A percentile compares a stretch with the other conserved stretches of the same genome.
phyloP scores from a whole-genome alignment of 2,888 invertebrate species.

The Rotaria macrura region DNA sequence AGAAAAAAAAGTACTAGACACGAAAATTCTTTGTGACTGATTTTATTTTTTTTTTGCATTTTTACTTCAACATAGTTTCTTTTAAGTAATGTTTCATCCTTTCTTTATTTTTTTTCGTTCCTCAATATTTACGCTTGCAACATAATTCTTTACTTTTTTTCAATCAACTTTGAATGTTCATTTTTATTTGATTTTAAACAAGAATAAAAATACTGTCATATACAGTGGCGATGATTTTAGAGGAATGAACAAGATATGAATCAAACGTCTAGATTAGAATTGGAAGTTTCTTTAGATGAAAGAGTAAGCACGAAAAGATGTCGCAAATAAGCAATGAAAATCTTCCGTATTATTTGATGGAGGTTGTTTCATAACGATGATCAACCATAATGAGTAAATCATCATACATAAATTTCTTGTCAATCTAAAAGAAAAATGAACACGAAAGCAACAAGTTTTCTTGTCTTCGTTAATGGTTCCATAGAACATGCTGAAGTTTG shows the following conservation, averaged over 20 bases:
- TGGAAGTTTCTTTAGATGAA: no score
- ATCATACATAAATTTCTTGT: not conserved
- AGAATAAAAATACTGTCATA: no score
- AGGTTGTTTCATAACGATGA: not conserved
- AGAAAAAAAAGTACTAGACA: not conserved
- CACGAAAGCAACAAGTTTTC: not conserved
- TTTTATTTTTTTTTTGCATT: not conserved
- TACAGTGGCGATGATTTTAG: no score
- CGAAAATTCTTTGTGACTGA: not conserved
- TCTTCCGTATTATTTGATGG: not conserved
- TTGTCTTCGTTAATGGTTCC: conserved; percentile 23
- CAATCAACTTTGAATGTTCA: not conserved
- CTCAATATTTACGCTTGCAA: not conserved
- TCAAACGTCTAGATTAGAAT: no score
- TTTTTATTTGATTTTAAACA: no score
- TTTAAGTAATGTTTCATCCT: not conserved
- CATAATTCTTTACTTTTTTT: not conserved
- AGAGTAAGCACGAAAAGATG: not conserved
- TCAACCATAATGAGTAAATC: not conserved
- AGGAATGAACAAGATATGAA: no score
- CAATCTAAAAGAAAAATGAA: not conserved
- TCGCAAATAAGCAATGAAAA: not conserved
- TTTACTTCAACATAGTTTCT: not conserved
- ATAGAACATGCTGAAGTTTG: conserved; percentile 46
- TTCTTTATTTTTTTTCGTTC: not conserved